Base-by-base conservation (phyloP, 2,888 invertebrate species). In the Drosophila mimica region DNA sequence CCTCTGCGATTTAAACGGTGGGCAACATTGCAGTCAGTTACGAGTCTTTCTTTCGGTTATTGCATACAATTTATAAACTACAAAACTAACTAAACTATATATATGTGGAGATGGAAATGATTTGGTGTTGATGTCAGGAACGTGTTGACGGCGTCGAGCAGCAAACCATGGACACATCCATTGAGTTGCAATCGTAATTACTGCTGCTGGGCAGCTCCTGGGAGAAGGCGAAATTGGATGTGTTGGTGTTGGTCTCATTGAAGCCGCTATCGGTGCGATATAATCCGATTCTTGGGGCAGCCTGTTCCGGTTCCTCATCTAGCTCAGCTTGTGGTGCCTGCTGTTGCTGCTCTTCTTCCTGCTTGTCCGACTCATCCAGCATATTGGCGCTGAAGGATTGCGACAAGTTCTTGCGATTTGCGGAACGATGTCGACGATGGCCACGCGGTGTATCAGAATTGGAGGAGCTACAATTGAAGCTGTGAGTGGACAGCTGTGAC, bases 341-440 rank as follows among this genome's bases (percentile, higher is more conserved):
- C 31, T 28, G 15, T 15, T 52, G 51, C 11, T 36, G 61, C 9
- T 51, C 43, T 2, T 63, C 61, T 0, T 46, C 34, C 6, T 75
- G 79, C 1, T 76, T 82, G 0, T 80, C 86, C 0, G 75, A 76
- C 6, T 86, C 89, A 46, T 89, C 80, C 5, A 85, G 64, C 48
- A 83, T 77, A 69, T 91, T 91, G 38, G 83, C 84, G 13, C 90
- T 88, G 57, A 93, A 93, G 0, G 93, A 93, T 74, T 91, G 91
- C n/a, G 93, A 93, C 2, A 93, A 77, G 81, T 93, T 93, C 81
- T 93, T 93, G 11, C 93, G 91, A 79, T 91, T 92, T 0, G 92
- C 92, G 1, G 92, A 92, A 17, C 91, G 90, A 15, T 89, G 87
- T 40, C 92, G 85, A 3, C 91, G 88, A 62, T 91, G 91, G 13